A percentile compares a stretch with the other conserved stretches of the same genome.
Conservation (phyloP, 2,113 vertebrate genomes). For the Charina bottae region DNA sequence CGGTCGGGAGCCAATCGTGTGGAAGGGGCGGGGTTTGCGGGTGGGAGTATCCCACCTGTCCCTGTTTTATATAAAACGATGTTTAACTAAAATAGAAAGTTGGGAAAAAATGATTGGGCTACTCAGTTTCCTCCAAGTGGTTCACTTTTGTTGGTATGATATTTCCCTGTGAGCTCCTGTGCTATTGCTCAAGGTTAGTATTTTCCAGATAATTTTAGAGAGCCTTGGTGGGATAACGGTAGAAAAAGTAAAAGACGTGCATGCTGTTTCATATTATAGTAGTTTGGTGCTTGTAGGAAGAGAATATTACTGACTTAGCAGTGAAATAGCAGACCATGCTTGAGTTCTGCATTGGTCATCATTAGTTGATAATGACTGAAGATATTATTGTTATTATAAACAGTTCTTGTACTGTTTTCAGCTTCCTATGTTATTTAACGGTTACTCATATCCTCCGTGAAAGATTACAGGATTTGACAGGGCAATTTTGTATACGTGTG, state of each 20-base stretch:
- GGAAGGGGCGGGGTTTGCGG: too few relatives aligned
- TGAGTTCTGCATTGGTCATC: slow-evolving; percentile 66
- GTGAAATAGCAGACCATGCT: slow-evolving; percentile 52
- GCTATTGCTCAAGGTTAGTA: slow-evolving; percentile 48
- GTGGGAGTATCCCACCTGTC: too few relatives aligned
- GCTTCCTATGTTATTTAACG: slow-evolving; percentile 64
- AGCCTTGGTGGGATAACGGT: slow-evolving; percentile 57
- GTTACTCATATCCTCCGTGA: slow-evolving; percentile 45
- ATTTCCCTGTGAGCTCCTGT: slow-evolving; percentile 48
- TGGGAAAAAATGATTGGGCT: background rate
- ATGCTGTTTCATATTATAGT: slow-evolving; percentile 38
- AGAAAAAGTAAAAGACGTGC: slow-evolving; percentile 42
- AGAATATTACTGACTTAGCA: slow-evolving; percentile 43
- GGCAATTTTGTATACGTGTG: slow-evolving; percentile 19
- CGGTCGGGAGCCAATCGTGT: too few relatives aligned
- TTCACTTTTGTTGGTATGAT: background rate
- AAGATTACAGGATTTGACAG: slow-evolving; percentile 53
- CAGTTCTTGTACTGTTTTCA: slow-evolving; percentile 57
- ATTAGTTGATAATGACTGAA: slow-evolving; percentile 66
- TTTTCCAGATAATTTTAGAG: slow-evolving; percentile 67
- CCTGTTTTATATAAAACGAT: background rate
- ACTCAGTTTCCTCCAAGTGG: background rate
- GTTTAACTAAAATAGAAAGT: background rate
- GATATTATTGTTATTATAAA: slow-evolving; percentile 64
- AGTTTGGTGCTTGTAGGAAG: slow-evolving; percentile 43